phyloP scores from a whole-genome alignment of 2,113 vertebrate species.

The Pseudorectes ferrugineus region DNA sequence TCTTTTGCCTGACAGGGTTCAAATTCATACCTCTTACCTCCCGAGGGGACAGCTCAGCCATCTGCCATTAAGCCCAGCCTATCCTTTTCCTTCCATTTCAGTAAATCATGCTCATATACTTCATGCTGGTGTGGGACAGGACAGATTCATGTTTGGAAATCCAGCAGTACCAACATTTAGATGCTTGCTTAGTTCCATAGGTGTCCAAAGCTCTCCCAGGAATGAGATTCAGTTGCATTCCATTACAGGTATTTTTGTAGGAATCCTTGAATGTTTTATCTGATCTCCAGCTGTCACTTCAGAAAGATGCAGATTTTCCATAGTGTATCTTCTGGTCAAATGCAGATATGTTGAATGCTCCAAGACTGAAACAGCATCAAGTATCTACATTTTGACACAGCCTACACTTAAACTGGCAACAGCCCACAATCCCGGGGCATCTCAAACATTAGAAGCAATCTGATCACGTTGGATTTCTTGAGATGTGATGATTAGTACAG shows the following conservation, averaged over 20 bases:
- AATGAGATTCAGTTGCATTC: neutral
- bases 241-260: neutral
- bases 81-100: neutral
- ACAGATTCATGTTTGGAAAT: rapidly evolving
- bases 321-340: neutral
- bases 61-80: neutral
- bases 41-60: neutral
- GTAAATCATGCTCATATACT: neutral
- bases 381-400: neutral
- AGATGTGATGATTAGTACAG: neutral
- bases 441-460: neutral
- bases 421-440: neutral
- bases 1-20: neutral
- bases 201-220: neutral
- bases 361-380: neutral
- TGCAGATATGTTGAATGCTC: neutral
- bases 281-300: neutral
- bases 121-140: neutral
- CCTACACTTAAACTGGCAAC: neutral
- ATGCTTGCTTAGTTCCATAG: neutral
- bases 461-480: neutral
- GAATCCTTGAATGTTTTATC: neutral
- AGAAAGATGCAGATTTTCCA: neutral
- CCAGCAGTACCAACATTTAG: neutral
- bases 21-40: neutral